Base-by-base conservation (phyloP, 2,888 invertebrate species). In the Emesis russula region DNA sequence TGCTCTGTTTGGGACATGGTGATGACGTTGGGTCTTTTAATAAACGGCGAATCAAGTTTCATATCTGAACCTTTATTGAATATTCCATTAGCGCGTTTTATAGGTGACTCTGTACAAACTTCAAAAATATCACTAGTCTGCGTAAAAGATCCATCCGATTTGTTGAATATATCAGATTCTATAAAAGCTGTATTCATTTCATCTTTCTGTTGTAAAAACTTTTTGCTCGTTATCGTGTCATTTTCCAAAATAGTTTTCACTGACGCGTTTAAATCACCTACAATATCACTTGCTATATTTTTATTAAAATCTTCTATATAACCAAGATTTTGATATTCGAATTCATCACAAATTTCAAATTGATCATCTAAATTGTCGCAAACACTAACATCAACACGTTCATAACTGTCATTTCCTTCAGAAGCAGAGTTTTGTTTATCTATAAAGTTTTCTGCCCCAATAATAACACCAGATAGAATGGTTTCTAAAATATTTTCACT, bases 1-100 rank as follows among this genome's bases (percentile, higher is more conserved):
- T 97, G 97, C 73, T 96, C 97, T 0, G 96, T 98, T 66, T 97
- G 98, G 0, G 98, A 97, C 97, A 98, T 98, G 0, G 98, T 95
- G 41, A 98, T 96, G 0, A 98, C 96, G 0, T 97, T 95, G 0
- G 97, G 95, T 78, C 95, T 96, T 88, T 96, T 98, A 0, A 96
- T 89, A 73, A 98, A 97, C 0, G 98, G 98, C 0, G 98, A 98
- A 0, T 96, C 96, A 1, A 97, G 88, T 0, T 95, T 95, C 3
- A 97, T 97, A 2, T 97, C 96, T 13, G 95, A 90, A n/a, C 95
- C 96, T 1, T 96, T 82, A 11, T 97, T 96, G 1, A 25, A 13
- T 36, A 41, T 81, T 38, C 18, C 88, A 6, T 81, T 83, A 0
- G 89, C 80, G 63, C 93, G 96, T 74, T 93, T 96, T 4, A 97